Conservation (phyloP, 1,140 invertebrate genomes). For the Penaeus indicus region DNA sequence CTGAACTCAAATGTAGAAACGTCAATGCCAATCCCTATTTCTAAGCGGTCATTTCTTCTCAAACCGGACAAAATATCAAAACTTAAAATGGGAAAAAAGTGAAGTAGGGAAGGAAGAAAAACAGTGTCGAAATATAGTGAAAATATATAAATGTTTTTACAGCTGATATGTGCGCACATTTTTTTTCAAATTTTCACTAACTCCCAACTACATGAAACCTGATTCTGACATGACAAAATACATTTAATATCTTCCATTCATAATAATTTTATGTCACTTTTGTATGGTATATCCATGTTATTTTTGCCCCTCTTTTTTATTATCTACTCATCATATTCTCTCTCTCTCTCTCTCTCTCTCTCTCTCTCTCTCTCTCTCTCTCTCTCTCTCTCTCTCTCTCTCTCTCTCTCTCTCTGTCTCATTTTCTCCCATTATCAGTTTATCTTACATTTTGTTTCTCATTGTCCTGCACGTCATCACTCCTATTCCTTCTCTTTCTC, state of each 20-base stretch:
- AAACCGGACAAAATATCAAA: too few relatives aligned
- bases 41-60: too few relatives aligned
- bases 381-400: slow-evolving; percentile 13
- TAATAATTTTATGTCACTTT: too few relatives aligned
- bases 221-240: too few relatives aligned
- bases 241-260: too few relatives aligned
- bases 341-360: not conserved
- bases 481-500: not conserved
- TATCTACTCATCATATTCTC: not conserved
- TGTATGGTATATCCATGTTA: too few relatives aligned
- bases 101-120: not conserved
- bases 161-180: not conserved
- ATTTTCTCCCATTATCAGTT: not conserved
- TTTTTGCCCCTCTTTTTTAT: not conserved
- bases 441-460: not conserved
- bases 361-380: slow-evolving; percentile 1
- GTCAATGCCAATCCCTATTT: too few relatives aligned
- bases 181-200: not conserved
- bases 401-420: not conserved
- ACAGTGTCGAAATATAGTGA: not conserved
- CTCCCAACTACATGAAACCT: not conserved
- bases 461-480: not conserved
- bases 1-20: too few relatives aligned
- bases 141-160: not conserved
- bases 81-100: too few relatives aligned